A percentile compares a stretch with the other conserved stretches of the same genome.
Evolutionary conservation across 2,888 invertebrate species (phyloP).

Genomic region (Tachina grossa): DNA sequence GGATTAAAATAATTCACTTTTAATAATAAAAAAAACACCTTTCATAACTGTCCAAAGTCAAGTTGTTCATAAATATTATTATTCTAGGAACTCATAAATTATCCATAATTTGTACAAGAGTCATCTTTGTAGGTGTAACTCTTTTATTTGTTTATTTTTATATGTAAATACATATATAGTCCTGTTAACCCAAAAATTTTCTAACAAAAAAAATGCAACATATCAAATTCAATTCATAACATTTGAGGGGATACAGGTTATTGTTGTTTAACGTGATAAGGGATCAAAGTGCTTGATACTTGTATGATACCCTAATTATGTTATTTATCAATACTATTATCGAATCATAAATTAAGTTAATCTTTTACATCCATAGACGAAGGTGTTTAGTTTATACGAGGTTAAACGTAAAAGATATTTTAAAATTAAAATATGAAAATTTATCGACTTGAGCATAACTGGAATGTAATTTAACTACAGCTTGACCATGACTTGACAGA

Average conservation of each 20-base stretch:
- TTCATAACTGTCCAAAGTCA: not conserved
- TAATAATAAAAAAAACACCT: not conserved
- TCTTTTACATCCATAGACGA: conserved; percentile 44
- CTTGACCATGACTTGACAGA: no score
- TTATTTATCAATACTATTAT: conserved; percentile 73
- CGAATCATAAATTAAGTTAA: conserved; percentile 69
- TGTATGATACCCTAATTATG: conserved; percentile 69
- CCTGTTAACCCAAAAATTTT: conserved; percentile 66
- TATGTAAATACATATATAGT: conserved; percentile 7
- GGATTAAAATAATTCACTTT: not conserved
- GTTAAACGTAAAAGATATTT: not conserved
- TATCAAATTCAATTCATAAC: conserved; percentile 12
- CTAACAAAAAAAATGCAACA: conserved; percentile 9
- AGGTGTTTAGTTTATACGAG: conserved; percentile 8
- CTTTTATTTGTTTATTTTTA: conserved; percentile 32
- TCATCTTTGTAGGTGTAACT: conserved; percentile 56
- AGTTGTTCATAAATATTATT: conserved; percentile 24
- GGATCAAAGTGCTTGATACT: conserved; percentile 27
- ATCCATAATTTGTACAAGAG: conserved; percentile 24
- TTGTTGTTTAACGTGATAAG: conserved; percentile 19
- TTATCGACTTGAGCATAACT: no score
- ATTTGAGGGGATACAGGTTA: conserved; percentile 9
- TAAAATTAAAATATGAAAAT: not conserved
- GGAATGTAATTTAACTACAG: no score
- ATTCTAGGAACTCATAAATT: conserved; percentile 35